Conservation (phyloP, 2,888 invertebrate species). For the Dichetophora obliterata region DNA sequence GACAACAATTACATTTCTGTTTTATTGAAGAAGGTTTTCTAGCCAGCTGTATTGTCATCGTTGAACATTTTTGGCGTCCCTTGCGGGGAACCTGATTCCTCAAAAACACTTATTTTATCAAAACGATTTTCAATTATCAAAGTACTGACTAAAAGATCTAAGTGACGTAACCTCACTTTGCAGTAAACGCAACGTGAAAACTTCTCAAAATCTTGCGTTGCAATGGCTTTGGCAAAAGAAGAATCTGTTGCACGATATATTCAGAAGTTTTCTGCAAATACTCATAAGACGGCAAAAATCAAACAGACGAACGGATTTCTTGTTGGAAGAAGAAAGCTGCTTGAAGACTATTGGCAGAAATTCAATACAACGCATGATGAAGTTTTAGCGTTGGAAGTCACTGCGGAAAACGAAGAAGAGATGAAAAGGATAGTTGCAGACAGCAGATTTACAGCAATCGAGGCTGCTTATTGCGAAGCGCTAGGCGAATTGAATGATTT, state of each 20-base stretch:
- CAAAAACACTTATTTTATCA: too few species aligned
- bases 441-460: slow-evolving; percentile 3
- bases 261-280: slow-evolving; percentile 27
- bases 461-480: slow-evolving; percentile 31
- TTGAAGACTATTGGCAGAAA: slow-evolving; percentile 34
- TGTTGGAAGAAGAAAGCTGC: slow-evolving; percentile 23
- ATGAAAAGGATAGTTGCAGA: slow-evolving; percentile 2
- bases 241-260: slow-evolving; percentile 20
- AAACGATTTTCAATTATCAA: too few species aligned
- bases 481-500: slow-evolving; percentile 13
- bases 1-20: too few species aligned
- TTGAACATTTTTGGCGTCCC: too few species aligned
- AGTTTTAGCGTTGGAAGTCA: slow-evolving; percentile 6
- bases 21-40: too few species aligned
- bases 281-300: slow-evolving; percentile 3
- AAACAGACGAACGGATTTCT: slow-evolving; percentile 32
- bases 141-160: too few species aligned
- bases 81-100: too few species aligned
- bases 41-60: too few species aligned
- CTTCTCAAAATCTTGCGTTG: too few species aligned
- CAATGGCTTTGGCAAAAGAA: slow-evolving; percentile 13
- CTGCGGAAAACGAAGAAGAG: slow-evolving; percentile 8
- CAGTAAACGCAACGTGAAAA: too few species aligned
- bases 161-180: too few species aligned
- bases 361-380: slow-evolving; percentile 11